These are phyloP conservation scores for Epizoanthus ramosus DNA, from an alignment of 92 coral and sea anemone genomes.

Conservation along the genomic window DNA sequence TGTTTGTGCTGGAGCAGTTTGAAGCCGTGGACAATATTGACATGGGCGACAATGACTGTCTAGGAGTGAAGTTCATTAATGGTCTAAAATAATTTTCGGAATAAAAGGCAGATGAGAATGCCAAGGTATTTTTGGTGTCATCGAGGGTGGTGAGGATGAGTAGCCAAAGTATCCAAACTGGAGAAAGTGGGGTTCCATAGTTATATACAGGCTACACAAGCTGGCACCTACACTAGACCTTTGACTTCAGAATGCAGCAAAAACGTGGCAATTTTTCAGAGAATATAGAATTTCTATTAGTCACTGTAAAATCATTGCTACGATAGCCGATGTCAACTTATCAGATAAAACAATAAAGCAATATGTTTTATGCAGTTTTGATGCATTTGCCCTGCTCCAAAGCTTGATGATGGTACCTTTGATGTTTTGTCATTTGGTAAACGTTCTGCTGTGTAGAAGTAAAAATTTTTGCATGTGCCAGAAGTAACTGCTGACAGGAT, in stretches of 20 bases:
- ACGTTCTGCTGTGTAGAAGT: slow-evolving; percentile 11
- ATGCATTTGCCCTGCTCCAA: slow-evolving; percentile 13
- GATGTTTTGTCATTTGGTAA: slow-evolving; percentile 7
- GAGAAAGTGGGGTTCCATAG: not conserved
- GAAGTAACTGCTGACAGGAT: slow-evolving; percentile 13
- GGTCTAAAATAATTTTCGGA: not conserved
- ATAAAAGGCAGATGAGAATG: not conserved
- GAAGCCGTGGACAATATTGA: no score
- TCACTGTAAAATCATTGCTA: not conserved
- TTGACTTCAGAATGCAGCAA: not conserved
- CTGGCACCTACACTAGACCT: not conserved
- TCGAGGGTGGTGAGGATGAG: slow-evolving; percentile 6
- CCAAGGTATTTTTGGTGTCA: slow-evolving; percentile 2
- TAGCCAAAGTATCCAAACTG: slow-evolving; percentile 2
- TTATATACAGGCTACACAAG: not conserved
- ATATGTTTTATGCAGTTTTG: not conserved
- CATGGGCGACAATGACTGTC: not conserved
- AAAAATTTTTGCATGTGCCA: slow-evolving; percentile 7
- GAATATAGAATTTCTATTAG: not conserved
- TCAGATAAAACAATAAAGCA: not conserved
- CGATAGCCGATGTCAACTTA: not conserved
- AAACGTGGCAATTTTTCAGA: not conserved
- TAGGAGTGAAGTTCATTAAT: not conserved
- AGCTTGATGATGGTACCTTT: slow-evolving; percentile 8
- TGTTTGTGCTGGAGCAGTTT: no score